These are phyloP conservation scores for Epistrophella euchroma DNA, from an alignment of 2,888 invertebrate genomes.

Conservation along the genomic window DNA sequence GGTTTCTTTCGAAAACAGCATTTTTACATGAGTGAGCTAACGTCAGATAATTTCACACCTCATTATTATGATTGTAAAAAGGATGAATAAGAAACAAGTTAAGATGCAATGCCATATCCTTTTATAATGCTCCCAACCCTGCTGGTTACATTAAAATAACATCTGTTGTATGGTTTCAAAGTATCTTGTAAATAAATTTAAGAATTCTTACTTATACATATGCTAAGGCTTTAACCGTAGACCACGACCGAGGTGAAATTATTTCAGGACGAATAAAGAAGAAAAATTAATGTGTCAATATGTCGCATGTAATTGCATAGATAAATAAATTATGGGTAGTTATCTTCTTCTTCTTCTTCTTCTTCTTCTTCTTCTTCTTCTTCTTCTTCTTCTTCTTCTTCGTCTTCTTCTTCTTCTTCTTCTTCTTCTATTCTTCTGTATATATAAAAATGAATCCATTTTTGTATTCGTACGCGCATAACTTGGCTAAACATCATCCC, in stretches of 20 bases:
- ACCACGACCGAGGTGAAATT: slow-evolving; percentile 11
- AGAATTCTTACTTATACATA: slow-evolving; percentile 28
- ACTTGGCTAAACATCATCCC: no score
- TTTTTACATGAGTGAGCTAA: neutral
- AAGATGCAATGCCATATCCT: slow-evolving; percentile 14
- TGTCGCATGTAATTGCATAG: neutral
- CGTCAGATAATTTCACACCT: slow-evolving; percentile 29
- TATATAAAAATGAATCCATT: no score
- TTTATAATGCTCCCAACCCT: slow-evolving; percentile 26
- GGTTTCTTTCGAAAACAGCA: neutral
- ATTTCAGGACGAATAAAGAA: neutral
- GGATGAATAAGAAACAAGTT: slow-evolving; percentile 19
- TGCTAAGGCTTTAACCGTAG: neutral
- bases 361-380: no score
- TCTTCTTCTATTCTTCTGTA: no score
- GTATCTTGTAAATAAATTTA: slow-evolving; percentile 64
- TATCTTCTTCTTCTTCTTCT: no score
- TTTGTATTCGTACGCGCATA: no score
- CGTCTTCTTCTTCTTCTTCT: no score
- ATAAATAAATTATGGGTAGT: neutral
- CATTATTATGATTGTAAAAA: neutral
- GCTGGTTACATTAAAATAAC: slow-evolving; percentile 40
- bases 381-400: no score
- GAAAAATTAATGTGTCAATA: neutral
- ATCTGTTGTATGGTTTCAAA: slow-evolving; percentile 64